phyloP scores from a whole-genome alignment of 2,888 invertebrate species.

The Ichneumoninae sp. region DNA sequence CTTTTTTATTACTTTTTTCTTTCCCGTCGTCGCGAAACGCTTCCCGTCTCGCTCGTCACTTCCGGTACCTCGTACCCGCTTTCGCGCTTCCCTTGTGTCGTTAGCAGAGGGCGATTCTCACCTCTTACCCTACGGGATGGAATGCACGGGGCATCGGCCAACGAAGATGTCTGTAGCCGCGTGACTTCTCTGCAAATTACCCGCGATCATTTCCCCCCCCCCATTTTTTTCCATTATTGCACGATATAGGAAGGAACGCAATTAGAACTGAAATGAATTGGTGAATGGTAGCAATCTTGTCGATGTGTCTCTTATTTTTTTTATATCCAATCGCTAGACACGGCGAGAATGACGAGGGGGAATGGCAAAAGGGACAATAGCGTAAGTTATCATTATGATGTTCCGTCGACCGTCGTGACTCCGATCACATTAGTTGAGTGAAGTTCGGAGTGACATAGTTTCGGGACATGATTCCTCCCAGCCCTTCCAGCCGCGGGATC shows the following conservation, averaged over 20 bases:
- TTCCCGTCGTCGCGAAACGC: neutral
- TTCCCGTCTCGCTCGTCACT: conserved; percentile 62
- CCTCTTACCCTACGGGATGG: neutral
- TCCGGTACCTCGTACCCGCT: conserved; percentile 28
- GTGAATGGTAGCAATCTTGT: neutral
- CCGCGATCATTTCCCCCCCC: conserved; percentile 6
- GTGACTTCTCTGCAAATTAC: conserved; percentile 49
- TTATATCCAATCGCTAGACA: neutral
- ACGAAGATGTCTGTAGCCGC: conserved; percentile 16
- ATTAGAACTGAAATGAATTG: conserved; percentile 16
- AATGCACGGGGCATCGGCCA: conserved; percentile 40
- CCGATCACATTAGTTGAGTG: neutral
- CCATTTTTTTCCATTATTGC: conserved; percentile 22
- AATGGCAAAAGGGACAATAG: neutral
- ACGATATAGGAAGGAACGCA: conserved; percentile 7
- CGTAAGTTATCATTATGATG: neutral
- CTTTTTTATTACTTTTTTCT: neutral
- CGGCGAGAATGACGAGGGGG: neutral
- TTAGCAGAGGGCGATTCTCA: neutral
- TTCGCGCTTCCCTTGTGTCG: conserved; percentile 10
- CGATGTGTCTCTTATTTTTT: conserved; percentile 11
- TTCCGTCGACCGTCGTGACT: neutral
- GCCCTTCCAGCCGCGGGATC: neutral
- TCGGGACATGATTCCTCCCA: neutral
- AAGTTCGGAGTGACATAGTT: neutral